Base-by-base conservation (phyloP, 2,113 vertebrate species). In the Euleptes europaea region DNA sequence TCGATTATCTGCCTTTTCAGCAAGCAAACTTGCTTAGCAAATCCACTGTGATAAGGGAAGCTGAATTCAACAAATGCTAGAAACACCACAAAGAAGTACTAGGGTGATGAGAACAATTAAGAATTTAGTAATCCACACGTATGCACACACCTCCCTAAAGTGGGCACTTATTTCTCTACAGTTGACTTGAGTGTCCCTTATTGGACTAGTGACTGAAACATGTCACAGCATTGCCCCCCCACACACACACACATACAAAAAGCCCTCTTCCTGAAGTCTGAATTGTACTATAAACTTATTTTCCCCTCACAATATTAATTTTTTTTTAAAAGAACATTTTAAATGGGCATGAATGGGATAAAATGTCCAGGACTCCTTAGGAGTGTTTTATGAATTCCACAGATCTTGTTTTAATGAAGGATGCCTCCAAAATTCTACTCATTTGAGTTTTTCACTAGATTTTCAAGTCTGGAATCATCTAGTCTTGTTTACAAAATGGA, bases 31-130 rank as follows among this genome's bases (percentile, higher is more conserved):
- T 6, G 0, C 76, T 80, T 80, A 77, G 23, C 3, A 15, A 26
- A 88, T 38, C 54, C 3, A 40, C 69, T 74, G 87, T 60, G 23
- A 28, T 74, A 82, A 84, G 44, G 38, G 17, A 83, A 74, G 33
- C 31, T 88, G n/a, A 1, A 78, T 19, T 79, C 5, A 5, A 31
- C 42, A 40, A 83, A 51, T 35, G 19, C 90, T 80, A 75, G 78
- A 84, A 75, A 75, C 54, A 75, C 71, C 83, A 42, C 71, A 3
- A 75, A 44, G n/a, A 88, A 74, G 7, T 44, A 3, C 35, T 38
- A 71, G 26, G 35, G 1, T 19, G 6, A 47, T 74, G 10, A 19
- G 49, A 54, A 57, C 5, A 17, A 82, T 81, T 28, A 19, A 40
- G 26, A 19, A 26, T 42, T 17, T 6, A 72, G 17, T 57, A 57